Evolutionary conservation across 2,113 vertebrate genomes (phyloP).

Genomic region (Apteryx owenii): DNA sequence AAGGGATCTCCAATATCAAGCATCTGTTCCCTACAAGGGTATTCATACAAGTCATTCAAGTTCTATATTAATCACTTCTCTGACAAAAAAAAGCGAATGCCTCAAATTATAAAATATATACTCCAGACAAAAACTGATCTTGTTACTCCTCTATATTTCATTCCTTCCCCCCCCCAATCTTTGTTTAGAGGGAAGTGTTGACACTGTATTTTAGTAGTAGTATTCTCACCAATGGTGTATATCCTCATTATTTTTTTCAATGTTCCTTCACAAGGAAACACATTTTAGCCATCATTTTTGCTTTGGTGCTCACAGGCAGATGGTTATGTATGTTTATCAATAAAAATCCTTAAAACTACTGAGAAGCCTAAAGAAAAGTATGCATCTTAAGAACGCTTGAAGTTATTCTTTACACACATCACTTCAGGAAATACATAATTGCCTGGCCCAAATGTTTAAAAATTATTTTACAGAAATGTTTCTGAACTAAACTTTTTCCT

Average conservation of each 20-base stretch:
- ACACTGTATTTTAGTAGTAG: not conserved
- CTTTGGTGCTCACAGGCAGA: not conserved
- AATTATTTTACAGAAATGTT: not conserved
- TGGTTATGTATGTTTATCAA: conserved; percentile 15
- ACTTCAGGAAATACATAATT: not conserved
- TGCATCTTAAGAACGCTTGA: not conserved
- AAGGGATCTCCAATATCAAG: not conserved
- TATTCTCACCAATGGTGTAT: not conserved
- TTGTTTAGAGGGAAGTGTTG: conserved; percentile 7
- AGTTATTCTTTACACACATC: not conserved
- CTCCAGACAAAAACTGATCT: no score
- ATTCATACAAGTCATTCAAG: not conserved
- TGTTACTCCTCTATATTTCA: no score
- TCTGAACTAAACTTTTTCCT: not conserved
- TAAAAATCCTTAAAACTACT: conserved; percentile 10
- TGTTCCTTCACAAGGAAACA: not conserved
- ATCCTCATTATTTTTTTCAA: not conserved
- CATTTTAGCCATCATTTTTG: not conserved
- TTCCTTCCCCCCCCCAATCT: not conserved
- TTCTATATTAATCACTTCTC: not conserved
- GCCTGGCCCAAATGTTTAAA: not conserved
- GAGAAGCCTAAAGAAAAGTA: conserved; percentile 27
- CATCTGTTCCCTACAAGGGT: not conserved
- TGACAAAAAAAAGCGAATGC: not conserved
- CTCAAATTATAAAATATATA: not conserved